A percentile compares a stretch with the other conserved stretches of the same genome.
Conservation (phyloP, 1,140 invertebrate species). For the Dendrolimus kikuchii region DNA sequence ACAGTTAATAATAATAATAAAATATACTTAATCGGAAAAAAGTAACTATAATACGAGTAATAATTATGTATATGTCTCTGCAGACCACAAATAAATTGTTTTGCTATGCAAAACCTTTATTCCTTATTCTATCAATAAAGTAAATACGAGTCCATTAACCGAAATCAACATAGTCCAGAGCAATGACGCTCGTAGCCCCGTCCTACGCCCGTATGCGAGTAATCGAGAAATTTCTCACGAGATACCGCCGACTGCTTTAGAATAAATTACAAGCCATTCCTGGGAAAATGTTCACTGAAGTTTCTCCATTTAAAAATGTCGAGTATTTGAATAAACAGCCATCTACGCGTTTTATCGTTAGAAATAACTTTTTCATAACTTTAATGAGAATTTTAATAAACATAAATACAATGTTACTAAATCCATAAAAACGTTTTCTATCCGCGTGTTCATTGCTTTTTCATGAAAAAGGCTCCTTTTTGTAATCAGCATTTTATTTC, state of each 20-base stretch:
- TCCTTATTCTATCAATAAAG: slow-evolving; percentile 14
- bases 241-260: slow-evolving; percentile 10
- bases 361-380: slow-evolving; percentile 8
- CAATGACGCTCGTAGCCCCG: not conserved
- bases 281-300: slow-evolving; percentile 10
- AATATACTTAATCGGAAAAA: too few relatives aligned
- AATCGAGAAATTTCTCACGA: slow-evolving; percentile 12
- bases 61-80: too few relatives aligned
- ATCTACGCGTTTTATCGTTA: slow-evolving; percentile 5
- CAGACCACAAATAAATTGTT: too few relatives aligned
- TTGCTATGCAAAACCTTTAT: too few relatives aligned
- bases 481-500: not conserved
- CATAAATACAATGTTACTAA: not conserved
- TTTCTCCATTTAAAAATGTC: slow-evolving; percentile 22
- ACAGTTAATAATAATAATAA: too few relatives aligned
- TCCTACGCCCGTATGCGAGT: slow-evolving; percentile 1
- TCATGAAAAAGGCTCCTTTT: not conserved
- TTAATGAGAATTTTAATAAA: slow-evolving; percentile 5
- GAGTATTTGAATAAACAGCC: slow-evolving; percentile 14
- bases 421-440: not conserved
- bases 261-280: slow-evolving; percentile 17
- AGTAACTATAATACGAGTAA: too few relatives aligned
- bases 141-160: slow-evolving; percentile 12
- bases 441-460: not conserved
- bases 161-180: slow-evolving; percentile 15